Evolutionary conservation across 2,888 invertebrate genomes (phyloP).

Genomic region (Caenorhabditis wallacei): DNA sequence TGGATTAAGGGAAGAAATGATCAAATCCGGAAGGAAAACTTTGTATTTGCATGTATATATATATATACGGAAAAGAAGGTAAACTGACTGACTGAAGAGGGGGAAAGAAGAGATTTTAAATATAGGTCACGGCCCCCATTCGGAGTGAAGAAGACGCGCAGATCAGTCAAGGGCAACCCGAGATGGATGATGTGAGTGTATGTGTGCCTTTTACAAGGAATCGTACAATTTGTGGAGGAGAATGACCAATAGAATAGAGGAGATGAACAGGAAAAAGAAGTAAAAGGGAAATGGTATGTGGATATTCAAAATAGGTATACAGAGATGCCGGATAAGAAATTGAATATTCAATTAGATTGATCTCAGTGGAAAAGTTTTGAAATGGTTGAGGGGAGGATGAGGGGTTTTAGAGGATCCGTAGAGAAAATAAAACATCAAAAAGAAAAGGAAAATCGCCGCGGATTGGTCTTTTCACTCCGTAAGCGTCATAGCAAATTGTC

Average conservation of each 20-base stretch:
- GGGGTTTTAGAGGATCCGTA: no score
- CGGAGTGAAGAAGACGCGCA: conserved; percentile 41
- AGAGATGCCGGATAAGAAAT: conserved; percentile 2
- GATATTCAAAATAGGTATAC: conserved; percentile 23
- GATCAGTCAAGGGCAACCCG: conserved; percentile 49
- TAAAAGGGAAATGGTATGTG: conserved; percentile 9
- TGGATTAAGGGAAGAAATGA: neutral
- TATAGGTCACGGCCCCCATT: conserved; percentile 61
- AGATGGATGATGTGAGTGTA: conserved; percentile 24
- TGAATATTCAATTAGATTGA: neutral
- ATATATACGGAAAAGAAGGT: conserved; percentile 10
- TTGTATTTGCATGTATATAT: no score
- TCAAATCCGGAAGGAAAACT: neutral
- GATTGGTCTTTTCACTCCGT: conserved; percentile 13
- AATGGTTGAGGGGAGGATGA: no score
- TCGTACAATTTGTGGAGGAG: conserved; percentile 17
- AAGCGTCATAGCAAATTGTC: conserved; percentile 19
- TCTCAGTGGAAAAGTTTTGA: no score
- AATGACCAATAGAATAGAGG: conserved; percentile 25
- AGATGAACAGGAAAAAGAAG: neutral
- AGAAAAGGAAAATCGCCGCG: neutral
- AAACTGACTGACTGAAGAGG: neutral
- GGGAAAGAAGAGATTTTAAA: conserved; percentile 23
- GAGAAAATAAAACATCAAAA: no score
- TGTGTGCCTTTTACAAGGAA: neutral